Percentiles rank a stretch among this genome's conserved stretches.
Evolutionary conservation across 2,797 vertebrate genomes (phyloP).

Genomic region (Benthosema pterotum): DNA sequence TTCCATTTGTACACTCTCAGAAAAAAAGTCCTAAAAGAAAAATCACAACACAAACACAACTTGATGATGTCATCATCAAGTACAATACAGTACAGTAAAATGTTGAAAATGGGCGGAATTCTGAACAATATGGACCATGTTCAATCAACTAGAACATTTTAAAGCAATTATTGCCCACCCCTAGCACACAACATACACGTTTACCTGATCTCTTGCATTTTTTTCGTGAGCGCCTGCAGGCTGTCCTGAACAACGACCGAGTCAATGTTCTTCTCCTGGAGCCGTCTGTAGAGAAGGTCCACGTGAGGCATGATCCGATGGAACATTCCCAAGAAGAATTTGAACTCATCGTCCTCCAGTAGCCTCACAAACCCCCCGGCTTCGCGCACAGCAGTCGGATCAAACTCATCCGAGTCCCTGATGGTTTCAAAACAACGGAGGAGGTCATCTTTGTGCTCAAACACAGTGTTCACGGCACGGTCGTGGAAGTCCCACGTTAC

Average conservation of each 20-base stretch:
- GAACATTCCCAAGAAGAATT: slow-evolving; percentile 24
- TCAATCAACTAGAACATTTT: no score
- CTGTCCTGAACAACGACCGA: neutral
- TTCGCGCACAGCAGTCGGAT: neutral
- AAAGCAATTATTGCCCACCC: no score
- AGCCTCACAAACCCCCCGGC: slow-evolving; percentile 7
- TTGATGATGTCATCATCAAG: no score
- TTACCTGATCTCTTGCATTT: slow-evolving; percentile 16
- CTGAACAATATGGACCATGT: no score
- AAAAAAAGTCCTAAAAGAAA: no score
- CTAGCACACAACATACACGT: no score
- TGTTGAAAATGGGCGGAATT: no score
- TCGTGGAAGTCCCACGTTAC: slow-evolving; percentile 10
- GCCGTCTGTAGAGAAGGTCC: slow-evolving; percentile 21
- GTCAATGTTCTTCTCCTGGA: slow-evolving; percentile 34
- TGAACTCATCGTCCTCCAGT: slow-evolving; percentile 8
- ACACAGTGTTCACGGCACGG: slow-evolving; percentile 4
- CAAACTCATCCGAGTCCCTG: neutral
- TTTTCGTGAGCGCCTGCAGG: slow-evolving; percentile 15
- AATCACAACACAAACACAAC: no score
- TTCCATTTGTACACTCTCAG: no score
- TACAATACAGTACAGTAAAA: no score
- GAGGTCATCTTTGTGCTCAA: slow-evolving; percentile 5
- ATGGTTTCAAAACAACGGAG: slow-evolving; percentile 3
- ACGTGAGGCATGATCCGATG: slow-evolving; percentile 30